These are phyloP conservation scores for Holothuria scabra DNA, from an alignment of 53 echinoderm and acorn worm genomes.

Conservation along the genomic window DNA sequence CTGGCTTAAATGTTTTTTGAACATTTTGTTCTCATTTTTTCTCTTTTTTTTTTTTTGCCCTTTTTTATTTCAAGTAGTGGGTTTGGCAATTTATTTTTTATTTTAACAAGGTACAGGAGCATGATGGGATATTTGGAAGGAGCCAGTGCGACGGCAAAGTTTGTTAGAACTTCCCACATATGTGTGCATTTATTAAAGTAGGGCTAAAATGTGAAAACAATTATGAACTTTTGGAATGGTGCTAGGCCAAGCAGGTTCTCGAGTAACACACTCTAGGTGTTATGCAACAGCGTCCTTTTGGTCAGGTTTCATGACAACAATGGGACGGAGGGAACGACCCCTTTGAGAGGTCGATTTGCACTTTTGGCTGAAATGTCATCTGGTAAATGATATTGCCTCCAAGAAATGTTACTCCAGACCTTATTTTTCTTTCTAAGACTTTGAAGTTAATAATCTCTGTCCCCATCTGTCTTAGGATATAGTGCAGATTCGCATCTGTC, in stretches of 20 bases:
- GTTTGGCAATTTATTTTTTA: slow-evolving; percentile 4
- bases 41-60: background rate
- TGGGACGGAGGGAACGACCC: background rate
- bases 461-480: no score
- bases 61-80: slow-evolving; percentile 3
- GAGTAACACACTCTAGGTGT: slow-evolving; percentile 12
- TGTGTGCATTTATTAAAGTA: slow-evolving; percentile 31
- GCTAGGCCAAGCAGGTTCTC: slow-evolving; percentile 16
- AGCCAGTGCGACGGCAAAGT: slow-evolving; percentile 22
- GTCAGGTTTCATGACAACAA: background rate
- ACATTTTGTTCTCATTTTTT: slow-evolving; percentile 17
- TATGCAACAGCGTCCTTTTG: slow-evolving; percentile 26
- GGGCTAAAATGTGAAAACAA: slow-evolving; percentile 34
- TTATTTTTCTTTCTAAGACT: background rate
- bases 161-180: slow-evolving; percentile 23
- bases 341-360: background rate
- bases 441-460: no score
- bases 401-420: slow-evolving; percentile 3
- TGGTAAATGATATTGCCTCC: background rate
- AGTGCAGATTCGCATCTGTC: no score
- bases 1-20: slow-evolving; percentile 42
- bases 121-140: slow-evolving; percentile 15
- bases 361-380: slow-evolving; percentile 15
- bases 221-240: slow-evolving; percentile 6
- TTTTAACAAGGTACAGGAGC: slow-evolving; percentile 29